phyloP scores from a whole-genome alignment of 2,113 vertebrate genomes.

The Apeltes quadracus region DNA sequence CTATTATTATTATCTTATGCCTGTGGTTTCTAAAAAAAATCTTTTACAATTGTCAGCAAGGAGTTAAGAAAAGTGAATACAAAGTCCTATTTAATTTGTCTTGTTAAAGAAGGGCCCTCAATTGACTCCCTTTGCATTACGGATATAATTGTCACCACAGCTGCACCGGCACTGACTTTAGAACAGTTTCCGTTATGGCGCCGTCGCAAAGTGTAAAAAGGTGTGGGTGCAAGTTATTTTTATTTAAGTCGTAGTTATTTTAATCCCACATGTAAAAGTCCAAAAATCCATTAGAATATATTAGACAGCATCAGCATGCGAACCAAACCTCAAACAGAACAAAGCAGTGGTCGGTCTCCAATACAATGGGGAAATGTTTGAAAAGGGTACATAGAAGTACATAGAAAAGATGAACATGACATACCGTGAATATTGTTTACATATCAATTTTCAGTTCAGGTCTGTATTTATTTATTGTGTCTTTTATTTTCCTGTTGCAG shows the following conservation, averaged over 20 bases:
- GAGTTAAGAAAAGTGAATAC: conserved; percentile 51
- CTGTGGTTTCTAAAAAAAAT: conserved; percentile 70
- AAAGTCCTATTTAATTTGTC: conserved; percentile 63
- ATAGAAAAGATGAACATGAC: neutral
- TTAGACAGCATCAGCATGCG: neutral
- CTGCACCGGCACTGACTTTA: conserved; percentile 48
- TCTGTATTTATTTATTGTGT: neutral
- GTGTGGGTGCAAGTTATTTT: conserved; percentile 29
- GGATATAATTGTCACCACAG: conserved; percentile 73
- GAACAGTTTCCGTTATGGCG: conserved; percentile 13
- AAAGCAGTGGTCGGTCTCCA: neutral
- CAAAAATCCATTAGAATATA: conserved; percentile 41
- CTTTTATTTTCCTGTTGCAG: neutral
- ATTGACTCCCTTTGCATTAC: conserved; percentile 60
- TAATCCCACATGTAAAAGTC: conserved; percentile 22
- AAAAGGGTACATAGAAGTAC: neutral
- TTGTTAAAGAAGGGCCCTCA: conserved; percentile 68
- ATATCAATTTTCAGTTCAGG: too few species aligned
- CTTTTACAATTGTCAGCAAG: conserved; percentile 67
- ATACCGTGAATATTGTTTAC: neutral
- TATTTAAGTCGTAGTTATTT: conserved; percentile 8
- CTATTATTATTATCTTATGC: conserved; percentile 60
- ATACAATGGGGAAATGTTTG: too few species aligned
- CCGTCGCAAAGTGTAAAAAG: conserved; percentile 20
- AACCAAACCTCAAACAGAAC: conserved; percentile 3